Evolutionary conservation across 2,888 invertebrate genomes (phyloP).

Genomic region (Trachelus tabidus): DNA sequence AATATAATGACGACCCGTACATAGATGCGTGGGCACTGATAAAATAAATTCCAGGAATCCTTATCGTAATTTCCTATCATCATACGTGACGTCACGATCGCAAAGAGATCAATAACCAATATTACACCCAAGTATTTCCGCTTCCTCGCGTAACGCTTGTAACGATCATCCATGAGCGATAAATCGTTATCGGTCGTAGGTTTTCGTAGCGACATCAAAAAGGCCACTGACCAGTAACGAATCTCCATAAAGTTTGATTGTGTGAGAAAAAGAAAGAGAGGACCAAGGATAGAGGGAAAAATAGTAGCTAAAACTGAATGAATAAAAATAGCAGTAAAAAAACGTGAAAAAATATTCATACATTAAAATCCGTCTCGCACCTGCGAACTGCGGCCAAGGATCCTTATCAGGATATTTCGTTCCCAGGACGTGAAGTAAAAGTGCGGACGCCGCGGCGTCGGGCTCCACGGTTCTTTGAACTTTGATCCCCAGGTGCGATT

Average conservation of each 20-base stretch:
- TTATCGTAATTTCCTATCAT: neutral
- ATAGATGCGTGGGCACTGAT: neutral
- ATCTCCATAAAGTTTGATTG: neutral
- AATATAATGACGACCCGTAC: neutral
- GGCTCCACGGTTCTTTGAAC: neutral
- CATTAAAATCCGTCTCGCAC: neutral
- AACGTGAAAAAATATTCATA: neutral
- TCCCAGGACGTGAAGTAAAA: neutral
- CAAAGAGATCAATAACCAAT: slow-evolving; percentile 1
- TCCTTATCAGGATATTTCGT: neutral
- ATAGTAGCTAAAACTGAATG: neutral
- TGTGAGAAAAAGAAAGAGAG: neutral
- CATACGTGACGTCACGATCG: neutral
- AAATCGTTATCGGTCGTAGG: neutral
- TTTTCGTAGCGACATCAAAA: neutral
- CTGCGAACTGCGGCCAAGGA: neutral
- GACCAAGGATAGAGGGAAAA: too few species aligned
- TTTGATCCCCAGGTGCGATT: slow-evolving; percentile 16
- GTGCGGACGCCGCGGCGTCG: neutral
- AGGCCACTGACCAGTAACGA: neutral
- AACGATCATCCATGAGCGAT: neutral
- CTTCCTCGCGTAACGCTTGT: neutral
- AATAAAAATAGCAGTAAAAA: neutral
- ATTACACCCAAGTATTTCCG: neutral
- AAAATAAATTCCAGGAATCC: neutral